phyloP scores from a whole-genome alignment of 2,797 vertebrate genomes.

The Brachyalestes nurse region DNA sequence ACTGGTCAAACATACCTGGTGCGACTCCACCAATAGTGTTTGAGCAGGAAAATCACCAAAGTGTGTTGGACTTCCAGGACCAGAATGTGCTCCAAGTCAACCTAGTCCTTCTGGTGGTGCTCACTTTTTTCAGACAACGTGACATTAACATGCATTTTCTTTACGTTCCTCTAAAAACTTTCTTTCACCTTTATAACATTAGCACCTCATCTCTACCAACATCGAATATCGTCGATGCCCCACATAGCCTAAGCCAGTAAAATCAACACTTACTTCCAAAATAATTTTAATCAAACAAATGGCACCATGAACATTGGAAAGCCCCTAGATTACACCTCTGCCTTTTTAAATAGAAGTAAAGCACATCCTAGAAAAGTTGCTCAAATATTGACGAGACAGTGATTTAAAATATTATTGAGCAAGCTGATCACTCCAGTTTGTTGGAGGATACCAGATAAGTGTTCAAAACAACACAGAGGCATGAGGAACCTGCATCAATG shows the following conservation, averaged over 20 bases:
- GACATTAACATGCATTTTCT: neutral
- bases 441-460: neutral
- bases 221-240: slow-evolving; percentile 4
- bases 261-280: slow-evolving; percentile 56
- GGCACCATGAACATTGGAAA: neutral
- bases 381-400: too few species aligned
- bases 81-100: neutral
- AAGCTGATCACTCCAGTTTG: neutral
- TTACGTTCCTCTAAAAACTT: slow-evolving; percentile 37
- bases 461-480: slow-evolving; percentile 32
- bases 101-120: neutral
- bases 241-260: slow-evolving; percentile 15
- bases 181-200: slow-evolving; percentile 34
- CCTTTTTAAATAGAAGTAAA: neutral
- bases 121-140: neutral
- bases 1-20: neutral
- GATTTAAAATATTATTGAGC: neutral
- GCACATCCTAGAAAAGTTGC: neutral
- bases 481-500: slow-evolving; percentile 16
- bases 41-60: neutral
- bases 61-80: neutral
- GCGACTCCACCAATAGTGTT: neutral
- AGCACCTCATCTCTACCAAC: slow-evolving; percentile 35
- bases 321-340: neutral
- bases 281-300: slow-evolving; percentile 34